Conservation (phyloP, 2,888 invertebrate genomes). For the Cryptocephalus moraei region DNA sequence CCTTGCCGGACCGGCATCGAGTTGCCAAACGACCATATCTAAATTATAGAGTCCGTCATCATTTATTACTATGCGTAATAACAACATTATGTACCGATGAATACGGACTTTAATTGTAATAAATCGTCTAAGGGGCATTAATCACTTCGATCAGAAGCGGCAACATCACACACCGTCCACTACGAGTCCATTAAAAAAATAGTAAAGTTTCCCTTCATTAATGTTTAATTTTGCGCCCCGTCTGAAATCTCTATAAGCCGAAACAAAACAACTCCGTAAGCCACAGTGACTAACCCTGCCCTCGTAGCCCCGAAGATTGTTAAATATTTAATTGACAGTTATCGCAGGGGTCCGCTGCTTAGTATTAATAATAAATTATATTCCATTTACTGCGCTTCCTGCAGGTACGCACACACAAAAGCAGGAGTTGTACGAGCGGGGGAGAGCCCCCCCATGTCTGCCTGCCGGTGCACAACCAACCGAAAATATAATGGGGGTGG, state of each 20-base stretch:
- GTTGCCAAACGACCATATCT: background rate
- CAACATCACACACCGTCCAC: too few relatives aligned
- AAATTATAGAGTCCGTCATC: background rate
- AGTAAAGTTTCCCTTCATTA: too few relatives aligned
- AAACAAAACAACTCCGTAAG: too few relatives aligned
- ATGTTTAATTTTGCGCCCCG: too few relatives aligned
- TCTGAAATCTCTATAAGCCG: too few relatives aligned
- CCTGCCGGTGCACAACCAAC: too few relatives aligned
- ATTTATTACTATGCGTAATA: slow-evolving; percentile 3
- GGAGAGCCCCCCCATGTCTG: slow-evolving; percentile 3
- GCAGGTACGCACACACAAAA: slow-evolving; percentile 15
- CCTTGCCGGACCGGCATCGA: background rate
- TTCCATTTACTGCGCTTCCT: slow-evolving; percentile 22
- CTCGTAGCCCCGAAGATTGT: slow-evolving; percentile 2
- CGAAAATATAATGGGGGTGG: slow-evolving; percentile 3
- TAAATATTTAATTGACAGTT: slow-evolving; percentile 18
- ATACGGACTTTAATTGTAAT: too few relatives aligned
- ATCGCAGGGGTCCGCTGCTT: slow-evolving; percentile 10
- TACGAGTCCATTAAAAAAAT: too few relatives aligned
- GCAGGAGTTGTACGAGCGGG: slow-evolving; percentile 5
- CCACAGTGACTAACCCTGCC: slow-evolving; percentile 6
- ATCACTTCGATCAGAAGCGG: too few relatives aligned
- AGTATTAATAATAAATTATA: slow-evolving; percentile 24
- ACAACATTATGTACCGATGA: too few relatives aligned
- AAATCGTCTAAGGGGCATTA: too few relatives aligned